Evolutionary conservation across 2,888 invertebrate genomes (phyloP).

Genomic region (Sinodicranocentrus sp.): DNA sequence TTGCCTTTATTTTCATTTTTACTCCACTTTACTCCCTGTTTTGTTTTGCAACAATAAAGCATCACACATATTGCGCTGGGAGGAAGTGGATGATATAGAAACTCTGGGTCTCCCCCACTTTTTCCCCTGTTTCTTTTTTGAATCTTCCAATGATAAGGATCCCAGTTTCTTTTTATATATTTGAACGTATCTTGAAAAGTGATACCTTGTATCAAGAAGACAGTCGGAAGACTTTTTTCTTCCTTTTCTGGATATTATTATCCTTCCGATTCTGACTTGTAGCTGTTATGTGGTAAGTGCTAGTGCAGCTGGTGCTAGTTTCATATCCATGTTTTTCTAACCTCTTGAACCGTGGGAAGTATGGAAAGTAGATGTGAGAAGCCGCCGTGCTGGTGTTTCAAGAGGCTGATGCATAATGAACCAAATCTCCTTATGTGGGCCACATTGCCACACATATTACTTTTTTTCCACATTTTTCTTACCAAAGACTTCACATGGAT

Average conservation of each 20-base stretch:
- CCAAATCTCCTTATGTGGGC: slow-evolving; percentile 58
- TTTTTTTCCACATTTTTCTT: slow-evolving; percentile 8
- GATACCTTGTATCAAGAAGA: too few relatives aligned
- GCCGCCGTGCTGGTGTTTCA: slow-evolving; percentile 1
- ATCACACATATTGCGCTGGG: background rate
- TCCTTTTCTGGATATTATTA: too few relatives aligned
- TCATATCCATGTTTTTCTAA: slow-evolving; percentile 7
- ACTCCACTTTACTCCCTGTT: slow-evolving; percentile 20
- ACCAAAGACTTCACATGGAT: background rate
- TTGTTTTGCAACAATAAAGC: slow-evolving; percentile 30
- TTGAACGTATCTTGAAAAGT: too few relatives aligned
- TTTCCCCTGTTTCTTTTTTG: too few relatives aligned
- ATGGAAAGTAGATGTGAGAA: slow-evolving; percentile 38
- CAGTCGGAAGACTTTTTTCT: too few relatives aligned
- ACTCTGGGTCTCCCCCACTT: background rate
- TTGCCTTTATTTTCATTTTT: slow-evolving; percentile 44
- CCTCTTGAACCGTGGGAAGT: slow-evolving; percentile 26
- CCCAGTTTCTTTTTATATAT: too few relatives aligned
- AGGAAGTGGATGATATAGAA: slow-evolving; percentile 6
- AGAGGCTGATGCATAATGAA: slow-evolving; percentile 50
- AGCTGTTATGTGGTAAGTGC: too few relatives aligned
- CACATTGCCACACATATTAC: slow-evolving; percentile 45
- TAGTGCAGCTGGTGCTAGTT: slow-evolving; percentile 14
- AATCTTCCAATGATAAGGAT: too few relatives aligned
- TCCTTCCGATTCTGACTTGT: too few relatives aligned